These are phyloP conservation scores for Nipponacmea schrenckii DNA, from an alignment of 2,888 invertebrate species.

Conservation along the genomic window DNA sequence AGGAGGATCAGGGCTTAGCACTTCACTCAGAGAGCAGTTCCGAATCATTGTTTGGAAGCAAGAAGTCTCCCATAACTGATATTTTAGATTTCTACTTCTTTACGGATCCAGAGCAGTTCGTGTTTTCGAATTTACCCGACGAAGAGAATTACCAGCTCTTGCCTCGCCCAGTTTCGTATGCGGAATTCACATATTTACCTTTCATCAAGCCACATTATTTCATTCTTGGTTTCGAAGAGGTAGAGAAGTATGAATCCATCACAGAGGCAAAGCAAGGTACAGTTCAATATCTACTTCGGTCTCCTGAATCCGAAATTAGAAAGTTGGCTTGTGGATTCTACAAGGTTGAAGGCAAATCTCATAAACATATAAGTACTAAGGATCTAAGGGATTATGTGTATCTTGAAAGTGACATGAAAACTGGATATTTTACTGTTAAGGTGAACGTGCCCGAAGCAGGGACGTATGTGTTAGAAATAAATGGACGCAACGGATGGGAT, in stretches of 20 bases:
- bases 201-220: slow-evolving; percentile 47
- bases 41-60: neutral
- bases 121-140: slow-evolving; percentile 50
- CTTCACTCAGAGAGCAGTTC: neutral
- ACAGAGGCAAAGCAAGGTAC: slow-evolving; percentile 39
- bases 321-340: slow-evolving; percentile 17
- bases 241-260: slow-evolving; percentile 37
- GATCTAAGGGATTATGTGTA: slow-evolving; percentile 47
- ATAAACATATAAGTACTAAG: neutral
- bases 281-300: slow-evolving; percentile 36
- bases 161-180: slow-evolving; percentile 41
- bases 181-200: slow-evolving; percentile 43
- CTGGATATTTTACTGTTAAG: slow-evolving; percentile 36
- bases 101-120: slow-evolving; percentile 50
- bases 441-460: slow-evolving; percentile 45
- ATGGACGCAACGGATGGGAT: slow-evolving; percentile 44
- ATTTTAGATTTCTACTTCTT: slow-evolving; percentile 47
- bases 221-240: slow-evolving; percentile 37
- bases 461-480: slow-evolving; percentile 46
- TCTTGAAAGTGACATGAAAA: slow-evolving; percentile 43
- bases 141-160: slow-evolving; percentile 51
- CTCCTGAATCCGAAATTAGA: slow-evolving; percentile 12
- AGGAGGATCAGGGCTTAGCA: neutral
- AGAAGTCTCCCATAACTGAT: neutral
- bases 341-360: slow-evolving; percentile 10